Evolutionary conservation across 2,888 invertebrate genomes (phyloP).

Genomic region (Cryptocephalus moraei): DNA sequence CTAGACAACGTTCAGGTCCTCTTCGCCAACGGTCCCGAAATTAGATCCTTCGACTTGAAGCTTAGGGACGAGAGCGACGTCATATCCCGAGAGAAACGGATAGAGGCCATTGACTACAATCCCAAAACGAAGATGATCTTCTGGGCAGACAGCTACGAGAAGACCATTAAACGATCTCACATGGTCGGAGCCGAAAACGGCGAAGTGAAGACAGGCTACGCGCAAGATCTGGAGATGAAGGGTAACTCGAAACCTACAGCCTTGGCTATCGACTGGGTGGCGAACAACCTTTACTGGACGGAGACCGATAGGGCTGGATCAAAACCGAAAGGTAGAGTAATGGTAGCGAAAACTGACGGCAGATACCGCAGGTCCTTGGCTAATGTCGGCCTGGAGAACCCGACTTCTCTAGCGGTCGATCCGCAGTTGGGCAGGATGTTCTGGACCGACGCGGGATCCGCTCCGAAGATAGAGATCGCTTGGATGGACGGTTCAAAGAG

Average conservation of each 20-base stretch:
- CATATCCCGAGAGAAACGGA: conserved; percentile 74
- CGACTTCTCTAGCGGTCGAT: conserved; percentile 82
- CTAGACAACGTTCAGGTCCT: conserved; percentile 58
- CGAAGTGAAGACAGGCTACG: conserved; percentile 68
- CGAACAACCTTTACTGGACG: conserved; percentile 90
- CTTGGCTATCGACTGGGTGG: conserved; percentile 88
- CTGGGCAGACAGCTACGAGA: conserved; percentile 91
- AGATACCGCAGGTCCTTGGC: conserved; percentile 76
- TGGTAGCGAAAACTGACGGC: conserved; percentile 84
- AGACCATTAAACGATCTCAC: conserved; percentile 83
- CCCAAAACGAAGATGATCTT: conserved; percentile 75
- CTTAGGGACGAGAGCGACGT: conserved; percentile 62
- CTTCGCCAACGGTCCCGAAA: conserved; percentile 79
- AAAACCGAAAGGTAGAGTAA: conserved; percentile 67
- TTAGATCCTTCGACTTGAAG: conserved; percentile 60
- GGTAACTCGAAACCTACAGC: conserved; percentile 78
- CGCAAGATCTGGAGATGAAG: conserved; percentile 80
- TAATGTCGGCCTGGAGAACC: conserved; percentile 69
- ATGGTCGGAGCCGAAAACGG: conserved; percentile 74
- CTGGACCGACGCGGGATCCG: conserved; percentile 88
- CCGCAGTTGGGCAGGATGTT: conserved; percentile 78
- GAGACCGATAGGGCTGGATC: conserved; percentile 69
- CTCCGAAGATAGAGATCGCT: conserved; percentile 86
- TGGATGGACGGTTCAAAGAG: conserved; percentile 97
- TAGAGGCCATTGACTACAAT: conserved; percentile 87